Percentiles rank a stretch among this genome's conserved stretches.
phyloP scores from a whole-genome alignment of 2,888 invertebrate genomes.

The Trachelus tabidus region DNA sequence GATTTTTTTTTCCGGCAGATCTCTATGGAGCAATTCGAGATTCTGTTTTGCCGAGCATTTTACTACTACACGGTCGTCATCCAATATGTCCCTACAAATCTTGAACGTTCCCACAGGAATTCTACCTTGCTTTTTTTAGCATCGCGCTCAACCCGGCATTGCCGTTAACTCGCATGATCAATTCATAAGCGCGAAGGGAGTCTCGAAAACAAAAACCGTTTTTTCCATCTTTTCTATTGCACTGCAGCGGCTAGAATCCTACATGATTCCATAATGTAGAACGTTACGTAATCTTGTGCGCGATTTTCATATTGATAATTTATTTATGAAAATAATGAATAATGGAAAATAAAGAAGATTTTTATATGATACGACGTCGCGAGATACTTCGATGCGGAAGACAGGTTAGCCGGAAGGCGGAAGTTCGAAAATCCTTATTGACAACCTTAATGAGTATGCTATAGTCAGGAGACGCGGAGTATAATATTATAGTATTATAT shows the following conservation, averaged over 20 bases:
- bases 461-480: not conserved
- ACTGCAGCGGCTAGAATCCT: not conserved
- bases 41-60: not conserved
- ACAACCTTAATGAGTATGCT: not conserved
- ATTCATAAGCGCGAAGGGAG: not conserved
- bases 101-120: not conserved
- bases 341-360: too few species aligned
- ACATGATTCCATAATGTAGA: not conserved
- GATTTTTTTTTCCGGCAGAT: not conserved
- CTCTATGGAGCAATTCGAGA: slow-evolving; percentile 2
- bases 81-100: not conserved
- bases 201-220: not conserved
- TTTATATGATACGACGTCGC: too few species aligned
- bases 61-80: not conserved
- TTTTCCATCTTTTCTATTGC: not conserved
- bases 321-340: not conserved
- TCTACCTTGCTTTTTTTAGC: not conserved
- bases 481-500: not conserved
- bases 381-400: not conserved
- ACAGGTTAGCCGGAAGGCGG: not conserved
- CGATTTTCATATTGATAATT: not conserved
- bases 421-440: not conserved
- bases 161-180: not conserved
- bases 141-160: not conserved
- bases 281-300: not conserved